Percentiles rank a stretch among this genome's conserved stretches.
Conservation (phyloP, 53 echinoderm and acorn worm species). For the Holothuria scabra region DNA sequence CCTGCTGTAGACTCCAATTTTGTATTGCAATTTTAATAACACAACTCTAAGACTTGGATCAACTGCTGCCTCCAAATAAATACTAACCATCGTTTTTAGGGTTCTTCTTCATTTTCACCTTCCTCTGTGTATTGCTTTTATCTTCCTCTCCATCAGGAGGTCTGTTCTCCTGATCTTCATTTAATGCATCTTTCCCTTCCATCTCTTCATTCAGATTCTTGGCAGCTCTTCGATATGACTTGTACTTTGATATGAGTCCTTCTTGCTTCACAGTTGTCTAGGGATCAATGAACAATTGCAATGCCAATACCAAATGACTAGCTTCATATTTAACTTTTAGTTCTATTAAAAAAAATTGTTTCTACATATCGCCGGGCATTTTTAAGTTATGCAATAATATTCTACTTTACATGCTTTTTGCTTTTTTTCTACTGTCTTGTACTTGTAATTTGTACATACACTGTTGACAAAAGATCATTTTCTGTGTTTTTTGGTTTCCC, state of each 20-base stretch:
- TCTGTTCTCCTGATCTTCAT: conserved; percentile 9
- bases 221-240: conserved; percentile 63
- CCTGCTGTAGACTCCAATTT: too few relatives aligned
- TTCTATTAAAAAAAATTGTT: too few relatives aligned
- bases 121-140: background rate
- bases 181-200: background rate
- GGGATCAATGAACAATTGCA: background rate
- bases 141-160: background rate
- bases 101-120: background rate
- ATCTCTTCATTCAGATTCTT: background rate
- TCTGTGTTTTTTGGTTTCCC: too few relatives aligned
- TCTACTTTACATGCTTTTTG: too few relatives aligned
- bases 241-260: conserved; percentile 79
- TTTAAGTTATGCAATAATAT: too few relatives aligned
- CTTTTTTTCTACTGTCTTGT: too few relatives aligned
- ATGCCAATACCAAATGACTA: too few relatives aligned
- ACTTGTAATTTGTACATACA: too few relatives aligned
- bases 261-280: conserved; percentile 93
- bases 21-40: background rate
- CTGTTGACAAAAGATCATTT: too few relatives aligned
- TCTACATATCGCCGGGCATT: too few relatives aligned
- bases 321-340: too few relatives aligned
- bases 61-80: background rate
- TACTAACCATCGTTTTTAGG: background rate
- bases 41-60: background rate